phyloP scores from a whole-genome alignment of 2,888 invertebrate species.

The Brenthis hecate region DNA sequence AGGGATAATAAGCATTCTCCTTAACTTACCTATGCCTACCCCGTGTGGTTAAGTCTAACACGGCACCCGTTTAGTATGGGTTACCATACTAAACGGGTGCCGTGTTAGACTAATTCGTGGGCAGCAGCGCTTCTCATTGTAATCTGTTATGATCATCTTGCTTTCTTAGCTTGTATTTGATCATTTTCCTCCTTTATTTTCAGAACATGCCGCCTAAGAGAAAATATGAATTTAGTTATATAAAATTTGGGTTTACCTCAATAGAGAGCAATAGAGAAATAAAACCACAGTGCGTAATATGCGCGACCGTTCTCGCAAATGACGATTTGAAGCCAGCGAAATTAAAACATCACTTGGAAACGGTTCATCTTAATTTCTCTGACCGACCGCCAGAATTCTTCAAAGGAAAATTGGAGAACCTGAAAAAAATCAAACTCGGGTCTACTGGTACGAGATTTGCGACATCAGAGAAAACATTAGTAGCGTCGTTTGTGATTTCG shows the following conservation, averaged over 20 bases:
- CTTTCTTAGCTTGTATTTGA: too few relatives aligned
- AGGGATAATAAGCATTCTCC: too few relatives aligned
- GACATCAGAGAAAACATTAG: slow-evolving; percentile 25
- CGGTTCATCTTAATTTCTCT: slow-evolving; percentile 17
- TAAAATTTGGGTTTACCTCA: not conserved
- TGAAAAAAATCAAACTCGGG: slow-evolving; percentile 22
- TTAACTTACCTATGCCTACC: too few relatives aligned
- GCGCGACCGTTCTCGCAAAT: not conserved
- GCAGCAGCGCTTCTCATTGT: too few relatives aligned
- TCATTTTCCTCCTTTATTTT: too few relatives aligned
- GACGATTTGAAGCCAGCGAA: not conserved
- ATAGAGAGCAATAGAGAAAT: not conserved
- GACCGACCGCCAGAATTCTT: slow-evolving; percentile 15
- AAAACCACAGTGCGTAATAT: not conserved
- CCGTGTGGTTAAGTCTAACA: too few relatives aligned
- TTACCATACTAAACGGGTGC: too few relatives aligned
- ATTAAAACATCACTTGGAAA: slow-evolving; percentile 6
- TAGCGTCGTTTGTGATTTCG: slow-evolving; percentile 30
- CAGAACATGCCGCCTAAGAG: not conserved
- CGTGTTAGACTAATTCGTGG: too few relatives aligned
- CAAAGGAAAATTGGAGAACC: slow-evolving; percentile 4
- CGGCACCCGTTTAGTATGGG: too few relatives aligned
- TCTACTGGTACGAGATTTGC: slow-evolving; percentile 20
- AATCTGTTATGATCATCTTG: too few relatives aligned
- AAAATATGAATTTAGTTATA: not conserved